A percentile compares a stretch with the other conserved stretches of the same genome.
These are phyloP conservation scores for Pocota personata DNA, from an alignment of 2,888 invertebrate genomes.

Conservation along the genomic window DNA sequence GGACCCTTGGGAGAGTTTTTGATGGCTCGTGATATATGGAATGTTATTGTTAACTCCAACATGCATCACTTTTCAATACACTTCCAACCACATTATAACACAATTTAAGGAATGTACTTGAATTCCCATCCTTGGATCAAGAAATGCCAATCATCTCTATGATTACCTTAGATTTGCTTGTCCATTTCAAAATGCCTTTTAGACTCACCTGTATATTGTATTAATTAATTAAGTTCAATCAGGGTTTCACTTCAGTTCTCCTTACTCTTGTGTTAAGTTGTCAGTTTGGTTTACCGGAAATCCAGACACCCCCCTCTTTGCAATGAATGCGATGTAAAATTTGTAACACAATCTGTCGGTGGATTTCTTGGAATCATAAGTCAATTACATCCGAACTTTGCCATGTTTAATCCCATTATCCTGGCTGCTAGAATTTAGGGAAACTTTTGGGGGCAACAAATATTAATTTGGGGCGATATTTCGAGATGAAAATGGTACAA, in stretches of 20 bases:
- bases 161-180: background rate
- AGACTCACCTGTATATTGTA: constrained; percentile 1
- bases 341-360: constrained; percentile 13
- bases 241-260: background rate
- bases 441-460: background rate
- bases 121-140: background rate
- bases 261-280: background rate
- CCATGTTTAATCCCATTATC: constrained; percentile 41
- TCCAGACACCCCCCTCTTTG: background rate
- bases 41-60: background rate
- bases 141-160: constrained; percentile 11
- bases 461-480: constrained; percentile 3
- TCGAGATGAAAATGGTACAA: background rate
- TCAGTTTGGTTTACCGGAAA: background rate
- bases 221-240: constrained; percentile 19
- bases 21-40: constrained; percentile 16
- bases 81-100: background rate
- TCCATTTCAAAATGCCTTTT: background rate
- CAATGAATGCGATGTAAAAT: background rate
- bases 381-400: constrained; percentile 24
- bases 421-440: background rate
- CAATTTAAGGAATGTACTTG: background rate
- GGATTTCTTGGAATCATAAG: constrained; percentile 16
- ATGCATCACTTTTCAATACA: background rate
- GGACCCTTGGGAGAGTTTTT: constrained; percentile 17